Conservation (phyloP, 2,113 vertebrate species). For the Sterna hirundo region DNA sequence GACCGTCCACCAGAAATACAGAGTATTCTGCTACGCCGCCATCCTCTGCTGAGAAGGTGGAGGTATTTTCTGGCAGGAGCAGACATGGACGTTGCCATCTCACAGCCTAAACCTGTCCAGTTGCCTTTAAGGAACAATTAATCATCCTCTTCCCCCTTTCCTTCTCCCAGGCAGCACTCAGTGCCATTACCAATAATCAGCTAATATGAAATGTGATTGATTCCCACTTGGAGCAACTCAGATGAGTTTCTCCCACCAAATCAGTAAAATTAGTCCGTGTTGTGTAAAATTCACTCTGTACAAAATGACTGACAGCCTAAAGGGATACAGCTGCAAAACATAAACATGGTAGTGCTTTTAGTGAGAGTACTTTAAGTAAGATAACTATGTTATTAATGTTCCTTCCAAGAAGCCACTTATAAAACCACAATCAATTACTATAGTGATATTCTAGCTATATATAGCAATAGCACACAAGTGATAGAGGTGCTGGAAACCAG, state of each 20-base stretch:
- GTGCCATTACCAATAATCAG: not conserved
- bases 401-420: conserved; percentile 2
- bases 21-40: not conserved
- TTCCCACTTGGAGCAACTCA: not conserved
- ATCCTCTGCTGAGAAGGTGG: not conserved
- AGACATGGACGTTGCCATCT: not conserved
- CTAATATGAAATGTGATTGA: conserved; percentile 1
- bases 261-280: not conserved
- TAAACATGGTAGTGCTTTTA: conserved; percentile 7
- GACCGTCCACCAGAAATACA: not conserved
- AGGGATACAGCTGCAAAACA: not conserved
- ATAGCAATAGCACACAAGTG: not conserved
- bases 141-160: not conserved
- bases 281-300: not conserved
- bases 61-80: not conserved
- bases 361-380: not conserved
- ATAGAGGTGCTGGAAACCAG: not conserved
- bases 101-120: not conserved
- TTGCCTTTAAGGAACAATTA: conserved; percentile 27
- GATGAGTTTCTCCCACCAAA: not conserved
- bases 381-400: not conserved
- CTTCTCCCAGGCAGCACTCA: not conserved
- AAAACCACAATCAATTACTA: not conserved
- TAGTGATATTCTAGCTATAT: not conserved
- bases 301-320: conserved; percentile 20